Percentiles rank a stretch among this genome's conserved stretches.
Evolutionary conservation across 1,140 invertebrate genomes (phyloP).

Genomic region (Gonatopus flavifemur): DNA sequence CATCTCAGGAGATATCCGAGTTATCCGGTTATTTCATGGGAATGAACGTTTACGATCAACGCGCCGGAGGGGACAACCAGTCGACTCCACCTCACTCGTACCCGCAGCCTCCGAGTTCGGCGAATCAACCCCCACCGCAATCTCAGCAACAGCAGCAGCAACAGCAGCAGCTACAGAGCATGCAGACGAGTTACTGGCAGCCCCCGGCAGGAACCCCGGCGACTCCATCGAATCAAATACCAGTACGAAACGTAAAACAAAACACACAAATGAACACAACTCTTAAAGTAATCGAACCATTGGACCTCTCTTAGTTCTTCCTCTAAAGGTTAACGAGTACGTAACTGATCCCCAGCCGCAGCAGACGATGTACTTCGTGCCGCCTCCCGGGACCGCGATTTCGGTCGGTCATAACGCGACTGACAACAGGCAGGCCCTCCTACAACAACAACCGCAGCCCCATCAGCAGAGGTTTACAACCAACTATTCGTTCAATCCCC

Average conservation of each 20-base stretch:
- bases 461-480: slow-evolving; percentile 48
- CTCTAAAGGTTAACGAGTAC: too few relatives aligned
- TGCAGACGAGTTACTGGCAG: slow-evolving; percentile 52
- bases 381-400: slow-evolving; percentile 44
- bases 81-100: slow-evolving; percentile 43
- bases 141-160: slow-evolving; percentile 28
- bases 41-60: slow-evolving; percentile 53
- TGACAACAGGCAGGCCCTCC: slow-evolving; percentile 30
- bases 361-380: slow-evolving; percentile 54
- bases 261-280: too few relatives aligned
- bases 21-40: slow-evolving; percentile 53
- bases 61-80: slow-evolving; percentile 42
- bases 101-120: slow-evolving; percentile 38
- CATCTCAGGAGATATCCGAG: slow-evolving; percentile 45
- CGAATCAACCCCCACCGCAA: slow-evolving; percentile 34
- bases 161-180: slow-evolving; percentile 35
- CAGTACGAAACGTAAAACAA: slow-evolving; percentile 24
- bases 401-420: slow-evolving; percentile 42
- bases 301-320: too few relatives aligned
- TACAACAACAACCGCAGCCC: slow-evolving; percentile 40
- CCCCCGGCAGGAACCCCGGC: too few relatives aligned
- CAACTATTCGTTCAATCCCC: slow-evolving; percentile 52
- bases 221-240: slow-evolving; percentile 48
- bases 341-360: slow-evolving; percentile 39
- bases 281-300: too few relatives aligned